A percentile compares a stretch with the other conserved stretches of the same genome.
Evolutionary conservation across 2,888 invertebrate genomes (phyloP).

Genomic region (Conus canariensis): DNA sequence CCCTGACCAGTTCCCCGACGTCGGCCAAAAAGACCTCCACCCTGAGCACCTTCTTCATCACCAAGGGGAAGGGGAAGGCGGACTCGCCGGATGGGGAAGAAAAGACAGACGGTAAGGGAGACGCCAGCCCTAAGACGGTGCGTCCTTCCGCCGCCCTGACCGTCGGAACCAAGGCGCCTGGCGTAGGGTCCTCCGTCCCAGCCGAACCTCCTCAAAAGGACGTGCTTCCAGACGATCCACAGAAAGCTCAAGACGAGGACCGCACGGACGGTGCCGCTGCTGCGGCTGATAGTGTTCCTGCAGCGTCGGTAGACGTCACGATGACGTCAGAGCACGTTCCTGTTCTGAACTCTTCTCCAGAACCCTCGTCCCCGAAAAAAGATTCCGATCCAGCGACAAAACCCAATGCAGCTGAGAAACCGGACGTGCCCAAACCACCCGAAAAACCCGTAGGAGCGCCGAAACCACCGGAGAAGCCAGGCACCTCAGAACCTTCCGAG

Average conservation of each 20-base stretch:
- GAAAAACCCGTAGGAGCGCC: no score
- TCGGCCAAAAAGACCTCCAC: background rate
- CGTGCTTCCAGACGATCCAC: no score
- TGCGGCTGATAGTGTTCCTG: background rate
- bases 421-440: background rate
- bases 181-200: background rate
- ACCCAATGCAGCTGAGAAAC: background rate
- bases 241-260: background rate
- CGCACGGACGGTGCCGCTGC: background rate
- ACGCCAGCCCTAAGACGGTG: no score
- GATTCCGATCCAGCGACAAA: background rate
- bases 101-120: background rate
- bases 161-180: background rate
- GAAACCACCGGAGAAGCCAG: no score
- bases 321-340: background rate
- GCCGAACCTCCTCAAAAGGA: background rate
- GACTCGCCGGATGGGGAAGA: background rate
- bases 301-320: background rate
- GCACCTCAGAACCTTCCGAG: background rate
- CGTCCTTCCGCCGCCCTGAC: background rate
- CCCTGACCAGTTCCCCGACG: background rate
- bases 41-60: conserved; percentile 12
- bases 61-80: background rate
- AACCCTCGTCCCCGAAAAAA: background rate
- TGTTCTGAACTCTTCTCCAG: background rate